A percentile compares a stretch with the other conserved stretches of the same genome.
phyloP scores from a whole-genome alignment of 2,888 invertebrate species.

The Chymomyza fuscimana region DNA sequence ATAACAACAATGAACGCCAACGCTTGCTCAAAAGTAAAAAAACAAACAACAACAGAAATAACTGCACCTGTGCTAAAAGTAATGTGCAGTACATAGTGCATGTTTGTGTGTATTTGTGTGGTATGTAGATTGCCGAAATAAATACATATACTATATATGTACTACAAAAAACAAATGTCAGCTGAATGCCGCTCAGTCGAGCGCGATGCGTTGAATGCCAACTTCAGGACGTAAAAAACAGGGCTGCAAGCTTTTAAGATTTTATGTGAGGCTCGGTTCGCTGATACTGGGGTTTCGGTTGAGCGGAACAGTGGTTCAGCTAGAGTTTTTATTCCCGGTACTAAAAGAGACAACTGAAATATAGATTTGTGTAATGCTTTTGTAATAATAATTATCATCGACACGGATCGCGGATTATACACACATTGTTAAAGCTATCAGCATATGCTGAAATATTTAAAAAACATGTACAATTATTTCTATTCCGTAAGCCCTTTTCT shows the following conservation, averaged over 20 bases:
- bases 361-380: too few relatives aligned
- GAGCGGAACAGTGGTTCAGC: too few relatives aligned
- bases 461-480: too few relatives aligned
- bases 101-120: not conserved
- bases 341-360: too few relatives aligned
- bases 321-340: too few relatives aligned
- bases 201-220: not conserved
- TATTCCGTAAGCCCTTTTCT: too few relatives aligned
- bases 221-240: not conserved
- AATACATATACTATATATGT: not conserved
- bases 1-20: not conserved
- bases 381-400: too few relatives aligned
- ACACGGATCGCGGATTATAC: too few relatives aligned
- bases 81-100: conserved; percentile 25
- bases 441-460: too few relatives aligned
- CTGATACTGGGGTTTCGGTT: too few relatives aligned
- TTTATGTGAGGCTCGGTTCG: not conserved
- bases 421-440: too few relatives aligned
- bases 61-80: conserved; percentile 44
- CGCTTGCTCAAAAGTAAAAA: conserved; percentile 40
- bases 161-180: conserved; percentile 48
- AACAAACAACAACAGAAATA: conserved; percentile 34
- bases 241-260: too few relatives aligned
- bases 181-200: conserved; percentile 45
- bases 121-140: conserved; percentile 12